Conservation (phyloP, 1,140 invertebrate genomes). For the Aphelinus atriplicis region DNA sequence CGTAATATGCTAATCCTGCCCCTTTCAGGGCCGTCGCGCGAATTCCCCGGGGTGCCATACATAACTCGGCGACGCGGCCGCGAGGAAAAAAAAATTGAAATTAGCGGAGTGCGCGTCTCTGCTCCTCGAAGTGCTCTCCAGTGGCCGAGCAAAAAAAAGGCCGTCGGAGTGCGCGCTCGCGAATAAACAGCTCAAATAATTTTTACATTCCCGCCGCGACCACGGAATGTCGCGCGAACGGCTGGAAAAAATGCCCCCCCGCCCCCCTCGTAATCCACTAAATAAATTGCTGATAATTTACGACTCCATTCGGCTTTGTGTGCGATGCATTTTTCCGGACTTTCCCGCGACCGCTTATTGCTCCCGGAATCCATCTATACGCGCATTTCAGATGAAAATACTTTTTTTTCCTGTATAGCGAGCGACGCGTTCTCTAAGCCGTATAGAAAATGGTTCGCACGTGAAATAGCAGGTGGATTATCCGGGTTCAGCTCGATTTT, state of each 20-base stretch:
- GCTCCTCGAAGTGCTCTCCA: conserved; percentile 16
- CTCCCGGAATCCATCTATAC: no score
- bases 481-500: no score
- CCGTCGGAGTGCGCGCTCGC: background rate
- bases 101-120: conserved; percentile 28
- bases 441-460: no score
- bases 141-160: conserved; percentile 11
- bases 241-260: background rate
- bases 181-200: conserved; percentile 40
- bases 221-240: background rate
- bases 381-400: no score
- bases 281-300: no score
- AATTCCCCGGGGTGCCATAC: conserved; percentile 40
- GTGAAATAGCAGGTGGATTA: no score
- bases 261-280: no score
- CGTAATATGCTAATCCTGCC: conserved; percentile 44
- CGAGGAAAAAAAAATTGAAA: conserved; percentile 46
- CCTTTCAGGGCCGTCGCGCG: conserved; percentile 16
- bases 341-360: no score
- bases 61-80: conserved; percentile 32
- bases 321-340: no score
- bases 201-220: conserved; percentile 1
- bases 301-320: no score
- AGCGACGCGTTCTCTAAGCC: no score
- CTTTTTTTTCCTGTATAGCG: no score